phyloP scores from a whole-genome alignment of 2,888 invertebrate species.

The Phyto melanocephala region DNA sequence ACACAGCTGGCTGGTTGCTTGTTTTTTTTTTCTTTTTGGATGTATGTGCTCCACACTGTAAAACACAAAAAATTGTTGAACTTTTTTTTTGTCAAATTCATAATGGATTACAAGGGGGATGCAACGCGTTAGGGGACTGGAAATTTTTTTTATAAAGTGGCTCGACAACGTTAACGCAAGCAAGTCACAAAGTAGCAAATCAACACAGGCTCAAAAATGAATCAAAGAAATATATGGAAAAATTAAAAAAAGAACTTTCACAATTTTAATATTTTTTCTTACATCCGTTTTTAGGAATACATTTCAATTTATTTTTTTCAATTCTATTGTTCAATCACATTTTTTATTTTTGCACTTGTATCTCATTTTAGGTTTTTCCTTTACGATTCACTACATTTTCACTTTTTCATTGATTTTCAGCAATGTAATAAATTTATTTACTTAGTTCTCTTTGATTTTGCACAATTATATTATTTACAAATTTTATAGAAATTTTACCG shows the following conservation, averaged over 20 bases:
- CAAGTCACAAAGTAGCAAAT: slow-evolving; percentile 64
- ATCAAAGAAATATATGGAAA: slow-evolving; percentile 28
- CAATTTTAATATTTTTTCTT: slow-evolving; percentile 19
- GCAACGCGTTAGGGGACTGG: slow-evolving; percentile 56
- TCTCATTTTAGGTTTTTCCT: slow-evolving; percentile 4
- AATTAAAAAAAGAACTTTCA: slow-evolving; percentile 43
- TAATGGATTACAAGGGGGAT: slow-evolving; percentile 46
- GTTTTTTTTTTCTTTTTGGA: slow-evolving; percentile 48
- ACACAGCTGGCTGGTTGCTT: slow-evolving; percentile 59
- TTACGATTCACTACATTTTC: slow-evolving; percentile 51
- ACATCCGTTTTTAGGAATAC: slow-evolving; percentile 9
- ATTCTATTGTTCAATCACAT: slow-evolving; percentile 24
- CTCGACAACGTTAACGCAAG: slow-evolving; percentile 56
- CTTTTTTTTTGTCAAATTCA: slow-evolving; percentile 46
- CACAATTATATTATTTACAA: neutral
- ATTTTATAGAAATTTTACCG: slow-evolving; percentile 14
- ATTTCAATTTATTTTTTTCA: neutral
- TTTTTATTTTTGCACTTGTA: slow-evolving; percentile 26
- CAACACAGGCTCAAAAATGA: slow-evolving; percentile 57
- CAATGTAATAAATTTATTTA: slow-evolving; percentile 1
- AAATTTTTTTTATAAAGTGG: slow-evolving; percentile 53
- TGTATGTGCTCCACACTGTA: slow-evolving; percentile 59
- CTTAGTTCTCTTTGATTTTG: slow-evolving; percentile 10
- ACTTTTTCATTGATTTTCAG: slow-evolving; percentile 57
- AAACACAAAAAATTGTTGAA: slow-evolving; percentile 48